Percentiles rank a stretch among this genome's conserved stretches.
phyloP scores from a whole-genome alignment of 92 coral and sea anemone genomes.

The Porites lobata region DNA sequence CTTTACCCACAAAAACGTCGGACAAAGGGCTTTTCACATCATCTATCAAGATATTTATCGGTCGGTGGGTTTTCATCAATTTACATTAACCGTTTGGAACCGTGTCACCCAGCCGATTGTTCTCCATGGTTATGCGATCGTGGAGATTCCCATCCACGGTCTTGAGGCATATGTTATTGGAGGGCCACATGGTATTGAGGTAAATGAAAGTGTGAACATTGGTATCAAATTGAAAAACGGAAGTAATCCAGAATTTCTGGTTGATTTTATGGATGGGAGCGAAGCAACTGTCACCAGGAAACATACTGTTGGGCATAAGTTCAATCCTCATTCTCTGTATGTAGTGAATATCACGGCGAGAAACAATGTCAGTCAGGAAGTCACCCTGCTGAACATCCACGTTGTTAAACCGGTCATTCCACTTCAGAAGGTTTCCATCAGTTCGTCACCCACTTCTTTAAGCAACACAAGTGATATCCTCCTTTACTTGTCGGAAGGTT shows the following conservation, averaged over 20 bases:
- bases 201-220: conserved; percentile 33
- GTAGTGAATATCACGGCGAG: conserved; percentile 57
- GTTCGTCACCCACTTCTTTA: conserved; percentile 42
- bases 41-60: conserved; percentile 29
- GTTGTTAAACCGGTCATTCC: conserved; percentile 39
- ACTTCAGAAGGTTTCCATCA: conserved; percentile 27
- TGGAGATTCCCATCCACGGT: conserved; percentile 57
- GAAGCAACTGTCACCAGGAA: not conserved
- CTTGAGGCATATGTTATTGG: conserved; percentile 21
- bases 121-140: conserved; percentile 33
- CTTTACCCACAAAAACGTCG: conserved; percentile 17
- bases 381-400: not conserved
- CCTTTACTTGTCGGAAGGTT: conserved; percentile 47
- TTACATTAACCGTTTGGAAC: conserved; percentile 33
- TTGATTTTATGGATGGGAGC: conserved; percentile 48
- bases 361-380: conserved; percentile 59
- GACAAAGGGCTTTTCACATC: conserved; percentile 19
- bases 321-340: conserved; percentile 41
- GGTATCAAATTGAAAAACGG: conserved; percentile 7
- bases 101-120: conserved; percentile 44
- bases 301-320: conserved; percentile 35
- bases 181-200: conserved; percentile 31
- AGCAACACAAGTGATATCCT: conserved; percentile 12
- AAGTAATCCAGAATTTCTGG: conserved; percentile 48
- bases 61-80: conserved; percentile 36